Evolutionary conservation across 2,888 invertebrate genomes (phyloP).

Genomic region (Cerastoderma edule): DNA sequence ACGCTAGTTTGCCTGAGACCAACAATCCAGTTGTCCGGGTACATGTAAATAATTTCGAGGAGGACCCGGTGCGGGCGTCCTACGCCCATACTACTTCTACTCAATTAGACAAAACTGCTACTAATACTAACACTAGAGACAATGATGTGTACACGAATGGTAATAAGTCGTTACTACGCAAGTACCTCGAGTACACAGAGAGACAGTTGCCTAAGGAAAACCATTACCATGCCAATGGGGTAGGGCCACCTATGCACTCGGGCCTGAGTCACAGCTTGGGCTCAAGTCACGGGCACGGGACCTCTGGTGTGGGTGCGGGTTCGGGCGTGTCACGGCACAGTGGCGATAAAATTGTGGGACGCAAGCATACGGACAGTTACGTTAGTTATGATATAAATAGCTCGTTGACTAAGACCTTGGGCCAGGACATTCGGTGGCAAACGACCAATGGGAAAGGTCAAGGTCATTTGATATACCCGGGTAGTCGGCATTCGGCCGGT

Average conservation of each 20-base stretch:
- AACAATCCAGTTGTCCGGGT: slow-evolving; percentile 49
- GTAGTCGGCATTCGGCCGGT: slow-evolving; percentile 35
- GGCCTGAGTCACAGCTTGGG: neutral
- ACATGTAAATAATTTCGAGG: slow-evolving; percentile 50
- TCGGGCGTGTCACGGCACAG: slow-evolving; percentile 27
- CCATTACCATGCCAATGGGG: slow-evolving; percentile 21
- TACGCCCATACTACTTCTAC: slow-evolving; percentile 8
- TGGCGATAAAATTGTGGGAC: slow-evolving; percentile 40
- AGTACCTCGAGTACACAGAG: slow-evolving; percentile 17
- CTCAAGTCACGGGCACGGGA: neutral
- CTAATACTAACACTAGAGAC: slow-evolving; percentile 11
- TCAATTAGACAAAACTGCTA: slow-evolving; percentile 13
- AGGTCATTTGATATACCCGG: slow-evolving; percentile 36
- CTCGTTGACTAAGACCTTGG: slow-evolving; percentile 47
- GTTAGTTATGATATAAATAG: slow-evolving; percentile 58
- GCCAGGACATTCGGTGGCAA: slow-evolving; percentile 33
- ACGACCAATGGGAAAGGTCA: slow-evolving; percentile 6
- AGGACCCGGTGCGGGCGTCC: slow-evolving; percentile 19
- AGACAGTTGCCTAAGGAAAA: slow-evolving; percentile 24
- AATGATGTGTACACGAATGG: slow-evolving; percentile 20
- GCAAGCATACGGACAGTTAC: slow-evolving; percentile 54
- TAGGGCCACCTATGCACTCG: slow-evolving; percentile 10
- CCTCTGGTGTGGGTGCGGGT: slow-evolving; percentile 2
- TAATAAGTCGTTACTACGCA: slow-evolving; percentile 18
- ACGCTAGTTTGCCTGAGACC: slow-evolving; percentile 57